Base-by-base conservation (phyloP, 2,113 vertebrate genomes). In the Oxyura jamaicensis region DNA sequence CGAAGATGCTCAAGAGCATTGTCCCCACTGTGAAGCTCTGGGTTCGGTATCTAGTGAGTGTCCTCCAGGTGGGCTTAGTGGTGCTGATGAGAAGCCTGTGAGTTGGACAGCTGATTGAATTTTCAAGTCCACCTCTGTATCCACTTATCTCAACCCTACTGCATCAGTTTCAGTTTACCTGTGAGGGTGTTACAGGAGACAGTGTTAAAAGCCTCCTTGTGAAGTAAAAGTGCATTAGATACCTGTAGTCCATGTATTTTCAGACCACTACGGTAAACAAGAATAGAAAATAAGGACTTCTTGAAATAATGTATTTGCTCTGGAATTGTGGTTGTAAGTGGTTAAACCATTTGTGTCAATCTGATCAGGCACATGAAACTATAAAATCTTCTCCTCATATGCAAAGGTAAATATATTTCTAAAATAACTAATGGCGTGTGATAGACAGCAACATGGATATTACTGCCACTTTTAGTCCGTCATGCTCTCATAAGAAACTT, bases 401-500 rank as follows among this genome's bases (percentile, higher is more conserved):
- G 23, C 55, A 90, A 94, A 93, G 71, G 78, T 93, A 91, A 87
- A 87, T 89, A 69, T 41, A 20, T 82, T 96, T 93, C 88, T 82
- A 65, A 82, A 95, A 86, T 90, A 91, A 94, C 75, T 90, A 90
- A 80, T 93, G 90, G 53, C 59, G 71, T 85, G 82, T 95, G 93
- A 79, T 76, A 96, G 93, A 91, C 93, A 76, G 75, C 80, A 59
- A 63, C 72, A 50, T 86, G 63, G 79, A 74, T 90, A 67, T 90
- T 86, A 36, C 72, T 93, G 79, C 83, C 68, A 63, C 35, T 86
- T 95, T 74, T 94, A 91, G 82, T 93, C n/a, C n/a, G 82, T 94
- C 67, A 95, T 79, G 82, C 53, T 95, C 75, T 94, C 58, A 68
- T 80, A 35, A 85, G 71, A 93, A 96, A 91, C 78, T 90, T 94